Percentiles rank a stretch among this genome's conserved stretches.
These are phyloP conservation scores for Tupaia tana DNA, from an alignment of 2,113 vertebrate genomes.

Conservation along the genomic window DNA sequence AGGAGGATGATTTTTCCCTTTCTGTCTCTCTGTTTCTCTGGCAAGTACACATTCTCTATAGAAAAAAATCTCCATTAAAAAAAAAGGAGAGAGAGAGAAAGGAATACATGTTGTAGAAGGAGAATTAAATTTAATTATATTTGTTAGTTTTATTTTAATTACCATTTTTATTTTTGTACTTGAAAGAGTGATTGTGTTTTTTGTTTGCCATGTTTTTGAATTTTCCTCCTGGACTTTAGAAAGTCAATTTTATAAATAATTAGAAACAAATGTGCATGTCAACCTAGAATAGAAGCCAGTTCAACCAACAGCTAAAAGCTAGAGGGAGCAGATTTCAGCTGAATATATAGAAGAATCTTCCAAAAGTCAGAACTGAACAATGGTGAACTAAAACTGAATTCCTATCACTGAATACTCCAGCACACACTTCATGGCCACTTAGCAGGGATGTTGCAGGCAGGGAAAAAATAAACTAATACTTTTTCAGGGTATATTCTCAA, in stretches of 20 bases:
- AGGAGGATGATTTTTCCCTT: too few relatives aligned
- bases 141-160: background rate
- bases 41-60: too few relatives aligned
- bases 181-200: background rate
- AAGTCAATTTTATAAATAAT: background rate
- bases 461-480: slow-evolving; percentile 1
- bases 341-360: background rate
- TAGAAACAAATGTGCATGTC: background rate
- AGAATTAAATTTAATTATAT: background rate
- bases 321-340: background rate
- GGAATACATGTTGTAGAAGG: background rate
- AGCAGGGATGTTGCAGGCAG: background rate
- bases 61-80: too few relatives aligned
- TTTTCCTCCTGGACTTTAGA: background rate
- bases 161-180: background rate
- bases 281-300: background rate
- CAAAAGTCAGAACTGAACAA: slow-evolving; percentile 4
- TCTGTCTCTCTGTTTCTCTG: too few relatives aligned
- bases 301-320: background rate
- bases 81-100: too few relatives aligned
- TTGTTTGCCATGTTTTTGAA: slow-evolving; percentile 19
- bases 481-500: background rate
- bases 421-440: background rate
- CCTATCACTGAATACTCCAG: background rate
- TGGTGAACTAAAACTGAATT: background rate